Conservation (phyloP, 1,140 invertebrate genomes). For the Bradysia coprophila region DNA sequence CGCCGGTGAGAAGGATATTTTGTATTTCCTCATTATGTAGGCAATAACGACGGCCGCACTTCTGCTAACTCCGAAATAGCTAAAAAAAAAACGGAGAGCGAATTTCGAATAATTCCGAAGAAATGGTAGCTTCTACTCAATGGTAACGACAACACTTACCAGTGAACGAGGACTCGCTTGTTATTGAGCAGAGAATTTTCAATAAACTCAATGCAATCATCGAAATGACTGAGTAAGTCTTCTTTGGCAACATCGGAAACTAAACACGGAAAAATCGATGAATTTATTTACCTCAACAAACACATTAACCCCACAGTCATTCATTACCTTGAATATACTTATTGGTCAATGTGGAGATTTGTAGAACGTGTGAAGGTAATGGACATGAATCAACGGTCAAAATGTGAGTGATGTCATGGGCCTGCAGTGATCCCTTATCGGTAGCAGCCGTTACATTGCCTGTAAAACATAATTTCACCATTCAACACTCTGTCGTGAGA, state of each 20-base stretch:
- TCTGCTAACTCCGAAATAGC: slow-evolving; percentile 70
- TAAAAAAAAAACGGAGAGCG: slow-evolving; percentile 12
- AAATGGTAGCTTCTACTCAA: slow-evolving; percentile 1
- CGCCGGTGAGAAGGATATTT: slow-evolving; percentile 48
- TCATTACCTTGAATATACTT: slow-evolving; percentile 53
- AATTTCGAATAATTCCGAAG: slow-evolving; percentile 2
- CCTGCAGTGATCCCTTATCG: slow-evolving; percentile 42
- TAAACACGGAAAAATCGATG: slow-evolving; percentile 15
- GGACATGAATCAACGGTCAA: slow-evolving; percentile 67
- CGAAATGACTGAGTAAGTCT: slow-evolving; percentile 59
- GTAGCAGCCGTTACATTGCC: slow-evolving; percentile 63
- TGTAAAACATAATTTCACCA: slow-evolving; percentile 11
- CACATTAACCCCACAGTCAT: slow-evolving; percentile 4
- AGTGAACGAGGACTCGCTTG: slow-evolving; percentile 56
- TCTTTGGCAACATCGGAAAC: slow-evolving; percentile 65
- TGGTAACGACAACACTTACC: slow-evolving; percentile 26
- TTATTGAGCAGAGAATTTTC: slow-evolving; percentile 29
- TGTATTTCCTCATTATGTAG: slow-evolving; percentile 67
- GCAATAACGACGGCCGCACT: slow-evolving; percentile 68
- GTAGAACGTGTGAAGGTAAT: slow-evolving; percentile 47
- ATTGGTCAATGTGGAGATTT: slow-evolving; percentile 39
- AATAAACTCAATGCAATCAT: slow-evolving; percentile 55
- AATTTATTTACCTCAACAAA: background rate
- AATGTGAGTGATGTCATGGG: slow-evolving; percentile 50
- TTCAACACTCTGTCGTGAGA: background rate